These are phyloP conservation scores for Scolopax mira DNA, from an alignment of 2,113 vertebrate species.

Conservation along the genomic window DNA sequence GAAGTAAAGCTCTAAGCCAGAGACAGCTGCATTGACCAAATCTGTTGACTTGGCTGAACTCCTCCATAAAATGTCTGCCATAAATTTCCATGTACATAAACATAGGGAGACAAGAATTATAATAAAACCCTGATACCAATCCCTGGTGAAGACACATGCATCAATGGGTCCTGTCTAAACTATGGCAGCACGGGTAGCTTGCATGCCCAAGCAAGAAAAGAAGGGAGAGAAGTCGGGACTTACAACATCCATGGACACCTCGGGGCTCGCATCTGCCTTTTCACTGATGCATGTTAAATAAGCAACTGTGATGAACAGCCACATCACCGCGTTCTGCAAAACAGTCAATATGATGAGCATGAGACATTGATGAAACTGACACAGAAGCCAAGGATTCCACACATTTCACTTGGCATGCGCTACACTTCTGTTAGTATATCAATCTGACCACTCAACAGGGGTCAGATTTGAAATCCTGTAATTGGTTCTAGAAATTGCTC, in stretches of 20 bases:
- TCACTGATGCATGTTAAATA: neutral
- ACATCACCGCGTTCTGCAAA: constrained; percentile 20
- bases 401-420: fast-evolving
- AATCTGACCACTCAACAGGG: neutral
- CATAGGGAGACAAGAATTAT: neutral
- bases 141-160: neutral
- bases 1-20: neutral
- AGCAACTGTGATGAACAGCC: neutral
- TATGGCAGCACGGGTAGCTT: neutral
- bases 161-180: neutral
- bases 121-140: neutral
- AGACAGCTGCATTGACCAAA: neutral
- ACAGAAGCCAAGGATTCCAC: neutral
- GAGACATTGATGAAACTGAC: neutral
- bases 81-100: fast-evolving
- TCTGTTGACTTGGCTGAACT: neutral
- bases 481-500: neutral
- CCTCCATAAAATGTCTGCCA: neutral
- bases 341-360: neutral
- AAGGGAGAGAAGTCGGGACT: neutral
- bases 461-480: neutral
- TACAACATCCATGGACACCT: constrained; percentile 48
- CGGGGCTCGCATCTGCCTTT: neutral
- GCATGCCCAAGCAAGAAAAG: neutral
- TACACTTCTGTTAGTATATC: neutral